Evolutionary conservation across 2,888 invertebrate genomes (phyloP), one percentile per base, ranked within the genome.

Genomic region (Cheilosia vernalis): DNA sequence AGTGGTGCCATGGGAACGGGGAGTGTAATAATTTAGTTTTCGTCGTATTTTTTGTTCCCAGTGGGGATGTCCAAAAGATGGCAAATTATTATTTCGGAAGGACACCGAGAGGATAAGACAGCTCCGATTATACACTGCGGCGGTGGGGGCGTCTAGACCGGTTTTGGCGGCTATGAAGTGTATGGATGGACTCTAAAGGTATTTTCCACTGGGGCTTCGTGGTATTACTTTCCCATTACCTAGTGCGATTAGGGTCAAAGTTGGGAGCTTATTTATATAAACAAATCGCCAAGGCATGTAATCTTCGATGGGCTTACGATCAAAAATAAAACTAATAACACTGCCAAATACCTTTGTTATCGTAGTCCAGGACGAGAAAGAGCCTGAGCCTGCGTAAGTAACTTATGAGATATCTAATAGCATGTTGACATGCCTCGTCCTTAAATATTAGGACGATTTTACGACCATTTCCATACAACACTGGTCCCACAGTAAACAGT

Each of bases 211-310:
- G 47, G 27, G 58, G 17, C 19, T 24, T 27, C 49, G 13, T 67
- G 53, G 64, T 53, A 77, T 82, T 81, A 76, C 33, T 51, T 81
- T 77, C 56, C n/a, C 64, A 64, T 82, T 70, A 81, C 67, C 64
- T 44, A 37, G 9, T 42, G 6, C 42, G 64, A 53, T n/a, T 55
- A 40, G 47, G 53, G 64, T 30, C 53, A 60, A 60, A 77, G 30
- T 55, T 78, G 66, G 2, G 27, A 56, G 44, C 21, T 21, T 44
- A 58, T 60, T 47, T 40, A 61, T 63, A 42, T 60, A 77, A 64
- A 58, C 53, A 70, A 82, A 70, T 53, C 53, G 76, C 30, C 17
- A 49, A 30, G 63, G 51, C 51, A 19, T 64, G 42, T 60, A 53
- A 66, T 72, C 70, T 53, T 53, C 24, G 33, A 47, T 60, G 42